Evolutionary conservation across 1,140 invertebrate species (phyloP), one percentile per base, ranked within the genome.

Genomic region (Brachionus manjavacas): DNA sequence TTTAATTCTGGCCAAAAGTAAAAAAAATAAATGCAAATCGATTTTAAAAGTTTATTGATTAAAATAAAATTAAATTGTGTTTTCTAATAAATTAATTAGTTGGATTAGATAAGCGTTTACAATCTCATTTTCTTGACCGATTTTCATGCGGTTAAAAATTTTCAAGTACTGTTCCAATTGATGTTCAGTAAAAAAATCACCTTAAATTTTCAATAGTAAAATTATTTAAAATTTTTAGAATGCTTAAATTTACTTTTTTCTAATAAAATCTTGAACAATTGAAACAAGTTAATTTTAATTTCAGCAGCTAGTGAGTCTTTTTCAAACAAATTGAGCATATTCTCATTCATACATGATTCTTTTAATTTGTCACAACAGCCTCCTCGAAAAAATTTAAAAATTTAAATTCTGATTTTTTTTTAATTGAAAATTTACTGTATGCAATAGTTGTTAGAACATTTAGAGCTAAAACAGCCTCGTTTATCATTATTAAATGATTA

Each of bases 401-500:
- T 16, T 28, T 31, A 20, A 8, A 0, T 60, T 25, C 14, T 0
- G 0, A 16, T 4, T 43, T 25, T 46, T 23, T 16, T 6, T n/a
- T 52, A 7, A 80, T 7, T 52, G 0, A 80, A 28, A 31, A 25
- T 16, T 52, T 80, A 80, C 79, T 43, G 25, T 64, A 81, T 25
- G 39, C 11, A 4, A 81, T 41, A 31, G 52, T 35, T 28, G 35
- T 23, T 16, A 64, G 25, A 3, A 81, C 64, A 81, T 81, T 81
- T 2, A 81, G 12, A 8, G 79, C 79, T 12, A 81, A 35, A 16
- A 64, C n/a, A 35, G 79, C 79, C 14, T 81, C 79, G 20, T 81
- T 81, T 35, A 81, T 16, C 79, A 81, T 81, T 28, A 81, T 81
- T 28, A 81, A 28, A 68, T 81, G 79, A n/a, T 60, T 49, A 68